Evolutionary conservation across 2,888 invertebrate genomes (phyloP).

Genomic region (Tetranychus truncatus): DNA sequence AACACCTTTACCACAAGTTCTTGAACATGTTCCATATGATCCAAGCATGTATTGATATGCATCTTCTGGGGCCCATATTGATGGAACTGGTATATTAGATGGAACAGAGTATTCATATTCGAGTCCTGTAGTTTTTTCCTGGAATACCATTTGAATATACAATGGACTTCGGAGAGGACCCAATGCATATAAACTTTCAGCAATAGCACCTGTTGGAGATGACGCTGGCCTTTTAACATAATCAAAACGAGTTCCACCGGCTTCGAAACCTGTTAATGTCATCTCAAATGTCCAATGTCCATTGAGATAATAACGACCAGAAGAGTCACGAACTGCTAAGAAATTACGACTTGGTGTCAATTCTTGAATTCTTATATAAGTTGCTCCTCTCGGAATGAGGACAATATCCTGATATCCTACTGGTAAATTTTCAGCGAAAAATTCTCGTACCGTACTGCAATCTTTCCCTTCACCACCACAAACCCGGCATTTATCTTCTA

Average conservation of each 20-base stretch:
- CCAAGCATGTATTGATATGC: slow-evolving; percentile 68
- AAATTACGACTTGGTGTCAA: slow-evolving; percentile 66
- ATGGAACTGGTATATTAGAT: slow-evolving; percentile 42
- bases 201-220: slow-evolving; percentile 54
- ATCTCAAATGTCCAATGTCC: slow-evolving; percentile 83
- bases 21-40: slow-evolving; percentile 58
- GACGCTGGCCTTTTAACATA: slow-evolving; percentile 49
- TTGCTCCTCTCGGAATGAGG: slow-evolving; percentile 77
- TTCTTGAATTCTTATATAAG: slow-evolving; percentile 65
- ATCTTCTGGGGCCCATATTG: slow-evolving; percentile 38
- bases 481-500: slow-evolving; percentile 72
- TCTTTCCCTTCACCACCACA: slow-evolving; percentile 70
- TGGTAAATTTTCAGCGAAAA: slow-evolving; percentile 50
- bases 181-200: slow-evolving; percentile 59
- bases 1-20: slow-evolving; percentile 71
- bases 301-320: slow-evolving; percentile 71
- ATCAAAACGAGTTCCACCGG: slow-evolving; percentile 67
- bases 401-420: slow-evolving; percentile 79
- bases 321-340: slow-evolving; percentile 62
- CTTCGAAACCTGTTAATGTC: slow-evolving; percentile 40
- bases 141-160: slow-evolving; percentile 60
- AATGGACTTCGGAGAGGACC: slow-evolving; percentile 82
- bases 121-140: slow-evolving; percentile 64
- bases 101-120: slow-evolving; percentile 78
- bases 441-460: slow-evolving; percentile 57